phyloP scores from a whole-genome alignment of 2,888 invertebrate species.

The Itoplectis maculator region DNA sequence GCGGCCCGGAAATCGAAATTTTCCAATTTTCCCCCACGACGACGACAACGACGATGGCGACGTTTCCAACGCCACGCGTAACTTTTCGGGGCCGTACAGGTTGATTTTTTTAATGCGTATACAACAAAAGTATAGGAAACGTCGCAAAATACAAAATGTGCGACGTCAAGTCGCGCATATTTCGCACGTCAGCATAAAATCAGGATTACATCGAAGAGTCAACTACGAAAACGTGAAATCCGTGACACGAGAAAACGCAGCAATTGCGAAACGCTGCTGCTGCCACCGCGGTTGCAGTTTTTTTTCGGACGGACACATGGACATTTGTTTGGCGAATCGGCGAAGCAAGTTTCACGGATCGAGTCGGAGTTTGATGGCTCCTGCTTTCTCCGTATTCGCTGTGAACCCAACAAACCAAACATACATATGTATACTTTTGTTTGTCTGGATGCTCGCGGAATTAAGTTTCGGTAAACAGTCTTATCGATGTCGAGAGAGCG shows the following conservation, averaged over 20 bases:
- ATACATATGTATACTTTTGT: slow-evolving; percentile 30
- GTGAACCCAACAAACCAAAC: too few species aligned
- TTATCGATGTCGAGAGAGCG: slow-evolving; percentile 51
- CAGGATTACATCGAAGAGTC: too few species aligned
- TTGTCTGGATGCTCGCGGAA: slow-evolving; percentile 29
- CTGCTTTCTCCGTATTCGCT: slow-evolving; percentile 4
- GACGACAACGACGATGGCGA: background rate
- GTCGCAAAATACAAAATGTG: too few species aligned
- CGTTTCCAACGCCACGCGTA: too few species aligned
- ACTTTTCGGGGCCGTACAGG: background rate
- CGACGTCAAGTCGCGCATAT: too few species aligned
- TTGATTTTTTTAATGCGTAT: too few species aligned
- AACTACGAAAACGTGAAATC: too few species aligned
- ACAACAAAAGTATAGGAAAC: too few species aligned
- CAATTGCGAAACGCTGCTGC: too few species aligned
- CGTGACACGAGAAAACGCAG: too few species aligned
- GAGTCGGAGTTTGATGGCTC: slow-evolving; percentile 10
- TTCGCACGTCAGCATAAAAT: too few species aligned
- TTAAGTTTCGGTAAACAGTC: slow-evolving; percentile 37
- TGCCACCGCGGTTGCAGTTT: too few species aligned
- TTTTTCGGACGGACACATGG: background rate
- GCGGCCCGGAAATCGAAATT: slow-evolving; percentile 10
- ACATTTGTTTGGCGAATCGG: background rate
- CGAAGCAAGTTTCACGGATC: background rate
- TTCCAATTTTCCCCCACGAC: background rate